Evolutionary conservation across 2,888 invertebrate species (phyloP), one percentile per base, ranked within the genome.

Genomic region (Syrphus vitripennis): DNA sequence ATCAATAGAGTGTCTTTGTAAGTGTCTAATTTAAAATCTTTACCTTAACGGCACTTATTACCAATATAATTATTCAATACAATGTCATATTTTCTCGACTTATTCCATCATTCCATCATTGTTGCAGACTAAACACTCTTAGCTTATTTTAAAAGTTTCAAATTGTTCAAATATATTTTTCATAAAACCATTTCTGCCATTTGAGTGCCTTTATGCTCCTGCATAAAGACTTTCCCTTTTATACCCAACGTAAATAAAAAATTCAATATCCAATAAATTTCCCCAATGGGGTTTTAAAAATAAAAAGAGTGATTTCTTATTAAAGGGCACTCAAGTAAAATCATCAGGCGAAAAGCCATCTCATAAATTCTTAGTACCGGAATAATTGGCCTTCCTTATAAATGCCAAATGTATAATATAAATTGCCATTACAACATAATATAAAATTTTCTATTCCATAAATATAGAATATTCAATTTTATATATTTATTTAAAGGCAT

Each of bases 381-480:
- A 63, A 65, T 65, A 65, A 65, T 65, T 65, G 65, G 65, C 65
- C 65, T 40, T 40, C 14, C 61, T 26, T 61, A 24, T 1, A 61
- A 5, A 61, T 37, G 21, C 21, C 37, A 59, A 37, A 26, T 40
- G 14, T 3, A 37, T 37, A 40, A 21, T 37, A 50, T 34, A 48
- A n/a, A n/a, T 70, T 71, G 45, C 34, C 42, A 50, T 74, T 61
- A 50, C 50, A 75, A 37, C 34, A 70, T 48, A 34, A 42, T 59
- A 63, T 4, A 50, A 63, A 31, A 78, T 78, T 48, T 24, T 75
- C 10, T 59, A 83, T 83, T 79, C 79, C 42, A 80, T 83, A 29
- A 83, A 75, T 83, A 83, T 71, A 48, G 70, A 77, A 77, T 16
- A 61, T 59, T 67, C 65, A 83, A 37, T 59, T 53, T 63, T 40